phyloP scores from a whole-genome alignment of 64 coral and sea anemone genomes.

The Hydrozoanthus tunicans region DNA sequence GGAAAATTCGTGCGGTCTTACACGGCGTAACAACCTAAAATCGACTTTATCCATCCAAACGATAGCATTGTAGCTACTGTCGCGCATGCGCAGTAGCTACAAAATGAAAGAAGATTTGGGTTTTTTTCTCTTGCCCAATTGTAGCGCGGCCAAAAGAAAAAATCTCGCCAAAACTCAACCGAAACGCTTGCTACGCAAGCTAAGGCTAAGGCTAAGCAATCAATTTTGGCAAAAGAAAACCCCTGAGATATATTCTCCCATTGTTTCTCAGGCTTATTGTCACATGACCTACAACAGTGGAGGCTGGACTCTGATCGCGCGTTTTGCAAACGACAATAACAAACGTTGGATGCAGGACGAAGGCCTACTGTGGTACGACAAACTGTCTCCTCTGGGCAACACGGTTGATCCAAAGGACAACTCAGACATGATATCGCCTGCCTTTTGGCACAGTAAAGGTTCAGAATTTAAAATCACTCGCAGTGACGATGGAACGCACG shows the following conservation, averaged over 20 bases:
- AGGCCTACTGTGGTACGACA: conserved; percentile 60
- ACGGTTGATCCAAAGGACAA: conserved; percentile 26
- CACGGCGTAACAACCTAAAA: too few relatives aligned
- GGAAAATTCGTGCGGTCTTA: too few relatives aligned
- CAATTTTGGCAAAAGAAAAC: too few relatives aligned
- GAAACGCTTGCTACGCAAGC: too few relatives aligned
- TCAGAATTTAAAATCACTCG: conserved; percentile 58
- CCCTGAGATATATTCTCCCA: not conserved
- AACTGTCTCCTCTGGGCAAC: conserved; percentile 32
- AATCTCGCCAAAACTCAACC: too few relatives aligned
- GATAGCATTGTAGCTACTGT: too few relatives aligned
- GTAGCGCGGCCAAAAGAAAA: too few relatives aligned
- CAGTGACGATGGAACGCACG: conserved; percentile 45
- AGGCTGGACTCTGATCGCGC: conserved; percentile 64
- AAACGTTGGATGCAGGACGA: conserved; percentile 54
- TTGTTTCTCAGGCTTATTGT: conserved; percentile 51
- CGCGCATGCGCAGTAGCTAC: not conserved
- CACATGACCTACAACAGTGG: conserved; percentile 46
- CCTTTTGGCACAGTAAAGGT: conserved; percentile 45
- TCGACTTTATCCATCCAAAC: too few relatives aligned
- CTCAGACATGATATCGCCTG: conserved; percentile 70
- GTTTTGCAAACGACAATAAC: conserved; percentile 57
- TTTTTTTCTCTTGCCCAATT: not conserved
- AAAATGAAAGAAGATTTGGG: not conserved
- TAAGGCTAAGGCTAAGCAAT: too few relatives aligned